Evolutionary conservation across 2,113 vertebrate species (phyloP).

Genomic region (Ariopsis seemanni): DNA sequence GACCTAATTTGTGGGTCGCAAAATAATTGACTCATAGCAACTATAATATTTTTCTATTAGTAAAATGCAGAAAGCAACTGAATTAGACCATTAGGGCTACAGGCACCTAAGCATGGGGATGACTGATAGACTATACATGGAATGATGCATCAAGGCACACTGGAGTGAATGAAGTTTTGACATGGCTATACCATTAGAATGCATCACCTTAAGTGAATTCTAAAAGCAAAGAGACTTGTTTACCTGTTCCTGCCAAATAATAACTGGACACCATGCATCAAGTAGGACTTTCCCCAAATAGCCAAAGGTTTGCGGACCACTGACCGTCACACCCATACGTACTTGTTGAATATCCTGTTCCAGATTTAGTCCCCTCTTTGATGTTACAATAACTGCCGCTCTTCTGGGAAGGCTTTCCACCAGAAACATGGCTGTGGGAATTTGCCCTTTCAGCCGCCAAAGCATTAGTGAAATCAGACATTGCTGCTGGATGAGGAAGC

Average conservation of each 20-base stretch:
- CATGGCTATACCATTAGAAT: neutral
- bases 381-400: neutral
- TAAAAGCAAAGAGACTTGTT: neutral
- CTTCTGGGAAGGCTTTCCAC: neutral
- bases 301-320: neutral
- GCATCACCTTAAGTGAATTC: too few species aligned
- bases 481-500: neutral
- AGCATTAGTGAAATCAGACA: neutral
- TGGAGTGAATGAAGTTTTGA: neutral
- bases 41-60: neutral
- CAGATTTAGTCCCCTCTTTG: neutral
- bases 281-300: neutral
- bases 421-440: neutral
- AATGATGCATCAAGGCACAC: neutral
- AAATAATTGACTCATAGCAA: neutral
- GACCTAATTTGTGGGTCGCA: neutral
- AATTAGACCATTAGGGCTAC: neutral
- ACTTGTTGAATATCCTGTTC: neutral
- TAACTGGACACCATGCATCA: neutral
- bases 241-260: neutral
- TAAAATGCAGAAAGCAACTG: neutral
- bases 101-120: neutral
- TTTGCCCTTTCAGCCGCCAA: neutral
- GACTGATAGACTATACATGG: neutral
- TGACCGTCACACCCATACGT: neutral